Conservation (phyloP, 1,140 invertebrate species). For the Bicyclus anynana region DNA sequence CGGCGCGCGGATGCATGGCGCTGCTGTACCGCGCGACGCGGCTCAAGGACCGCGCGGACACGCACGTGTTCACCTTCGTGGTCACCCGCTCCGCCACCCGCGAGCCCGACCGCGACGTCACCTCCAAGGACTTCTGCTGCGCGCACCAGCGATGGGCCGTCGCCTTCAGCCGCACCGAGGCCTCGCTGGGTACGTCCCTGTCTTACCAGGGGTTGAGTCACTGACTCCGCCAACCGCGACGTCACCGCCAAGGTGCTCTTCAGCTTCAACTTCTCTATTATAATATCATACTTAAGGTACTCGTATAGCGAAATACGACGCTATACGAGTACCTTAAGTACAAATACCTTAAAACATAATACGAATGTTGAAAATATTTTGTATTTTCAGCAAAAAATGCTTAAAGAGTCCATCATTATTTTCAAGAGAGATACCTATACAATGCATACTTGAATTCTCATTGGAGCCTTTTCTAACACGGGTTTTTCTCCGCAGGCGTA, state of each 20-base stretch:
- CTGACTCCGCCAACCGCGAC: too few relatives aligned
- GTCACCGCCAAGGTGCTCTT: too few relatives aligned
- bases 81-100: conserved; percentile 88
- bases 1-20: conserved; percentile 81
- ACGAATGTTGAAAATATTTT: too few relatives aligned
- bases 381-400: too few relatives aligned
- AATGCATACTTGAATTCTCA: not conserved
- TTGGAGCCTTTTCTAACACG: not conserved
- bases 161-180: conserved; percentile 88
- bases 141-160: conserved; percentile 94
- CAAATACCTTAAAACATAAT: too few relatives aligned
- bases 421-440: not conserved
- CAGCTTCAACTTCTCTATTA: too few relatives aligned
- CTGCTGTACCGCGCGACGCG: conserved; percentile 90
- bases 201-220: not conserved
- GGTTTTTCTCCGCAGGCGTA: conserved; percentile 80
- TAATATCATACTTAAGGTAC: too few relatives aligned
- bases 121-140: conserved; percentile 90
- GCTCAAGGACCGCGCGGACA: conserved; percentile 89
- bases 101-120: conserved; percentile 88
- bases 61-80: conserved; percentile 91
- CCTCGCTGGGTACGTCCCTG: conserved; percentile 69
- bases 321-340: too few relatives aligned
- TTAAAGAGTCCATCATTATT: too few relatives aligned
- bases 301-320: too few relatives aligned